A percentile compares a stretch with the other conserved stretches of the same genome.
Conservation (phyloP, 2,797 vertebrate species). For the Propithecus perrieri region DNA sequence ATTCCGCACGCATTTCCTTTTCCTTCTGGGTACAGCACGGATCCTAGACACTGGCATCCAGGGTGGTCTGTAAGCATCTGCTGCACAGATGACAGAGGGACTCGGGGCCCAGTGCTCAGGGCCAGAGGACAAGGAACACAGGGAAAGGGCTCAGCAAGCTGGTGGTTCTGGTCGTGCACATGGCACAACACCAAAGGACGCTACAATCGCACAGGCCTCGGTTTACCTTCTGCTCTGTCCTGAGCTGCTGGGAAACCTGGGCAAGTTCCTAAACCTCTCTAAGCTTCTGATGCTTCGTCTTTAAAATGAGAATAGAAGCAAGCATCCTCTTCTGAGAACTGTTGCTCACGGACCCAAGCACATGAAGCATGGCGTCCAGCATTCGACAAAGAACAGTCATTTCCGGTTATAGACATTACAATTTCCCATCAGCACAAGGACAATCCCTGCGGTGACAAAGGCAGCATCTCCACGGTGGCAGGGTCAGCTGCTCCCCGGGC, state of each 20-base stretch:
- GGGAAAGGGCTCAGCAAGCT: neutral
- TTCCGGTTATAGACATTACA: neutral
- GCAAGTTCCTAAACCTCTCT: neutral
- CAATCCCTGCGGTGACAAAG: neutral
- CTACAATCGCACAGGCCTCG: neutral
- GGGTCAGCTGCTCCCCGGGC: neutral
- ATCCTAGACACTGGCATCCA: neutral
- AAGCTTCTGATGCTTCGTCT: neutral
- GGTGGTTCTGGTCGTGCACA: neutral
- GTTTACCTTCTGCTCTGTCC: neutral
- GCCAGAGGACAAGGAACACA: neutral
- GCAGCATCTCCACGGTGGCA: neutral
- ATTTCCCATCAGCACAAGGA: neutral
- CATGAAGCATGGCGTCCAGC: neutral
- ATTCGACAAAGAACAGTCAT: neutral
- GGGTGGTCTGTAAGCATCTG: neutral
- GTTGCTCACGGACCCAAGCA: neutral
- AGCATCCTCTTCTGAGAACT: neutral
- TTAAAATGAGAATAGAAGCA: neutral
- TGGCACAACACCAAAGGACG: fast-evolving
- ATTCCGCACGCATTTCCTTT: fast-evolving
- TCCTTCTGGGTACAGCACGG: fast-evolving
- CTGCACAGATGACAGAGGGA: fast-evolving
- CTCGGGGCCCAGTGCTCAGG: neutral
- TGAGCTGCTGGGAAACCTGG: neutral